These are phyloP conservation scores for Pangasius krempfi DNA, from an alignment of 2,797 vertebrate species.

Conservation along the genomic window DNA sequence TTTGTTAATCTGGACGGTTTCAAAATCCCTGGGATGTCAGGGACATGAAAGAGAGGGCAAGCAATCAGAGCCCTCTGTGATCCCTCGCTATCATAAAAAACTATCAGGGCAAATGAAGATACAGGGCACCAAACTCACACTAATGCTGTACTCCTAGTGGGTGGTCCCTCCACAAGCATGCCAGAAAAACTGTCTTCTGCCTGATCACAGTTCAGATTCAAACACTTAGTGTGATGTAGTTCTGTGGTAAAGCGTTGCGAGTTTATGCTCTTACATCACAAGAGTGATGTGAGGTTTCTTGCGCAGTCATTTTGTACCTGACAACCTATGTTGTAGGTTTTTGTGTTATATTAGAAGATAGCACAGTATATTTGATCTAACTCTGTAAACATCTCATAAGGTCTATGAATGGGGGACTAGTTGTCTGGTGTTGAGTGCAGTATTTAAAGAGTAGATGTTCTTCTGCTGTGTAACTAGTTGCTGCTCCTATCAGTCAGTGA, in stretches of 20 bases:
- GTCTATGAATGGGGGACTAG: background rate
- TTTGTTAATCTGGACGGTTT: conserved; percentile 67
- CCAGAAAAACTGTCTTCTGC: conserved; percentile 27
- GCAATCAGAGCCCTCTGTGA: conserved; percentile 67
- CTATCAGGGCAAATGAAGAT: conserved; percentile 67
- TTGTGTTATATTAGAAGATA: background rate
- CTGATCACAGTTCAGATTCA: conserved; percentile 31
- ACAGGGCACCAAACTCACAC: conserved; percentile 62
- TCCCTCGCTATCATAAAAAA: conserved; percentile 78
- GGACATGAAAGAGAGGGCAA: conserved; percentile 75
- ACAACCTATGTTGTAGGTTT: background rate
- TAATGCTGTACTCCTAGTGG: conserved; percentile 68
- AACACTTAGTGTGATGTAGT: conserved; percentile 1
- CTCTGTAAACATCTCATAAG: background rate
- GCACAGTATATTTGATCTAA: background rate
- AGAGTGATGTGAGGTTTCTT: background rate
- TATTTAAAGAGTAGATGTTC: conserved; percentile 15
- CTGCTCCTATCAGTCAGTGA: background rate
- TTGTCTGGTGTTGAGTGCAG: background rate
- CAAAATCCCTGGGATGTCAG: conserved; percentile 72
- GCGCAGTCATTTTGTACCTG: background rate
- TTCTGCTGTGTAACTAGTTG: background rate
- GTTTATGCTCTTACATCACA: background rate
- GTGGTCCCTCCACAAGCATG: conserved; percentile 68
- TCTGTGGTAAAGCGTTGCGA: background rate